These are phyloP conservation scores for Penaeus vannamei DNA, from an alignment of 1,140 invertebrate species.

Conservation along the genomic window DNA sequence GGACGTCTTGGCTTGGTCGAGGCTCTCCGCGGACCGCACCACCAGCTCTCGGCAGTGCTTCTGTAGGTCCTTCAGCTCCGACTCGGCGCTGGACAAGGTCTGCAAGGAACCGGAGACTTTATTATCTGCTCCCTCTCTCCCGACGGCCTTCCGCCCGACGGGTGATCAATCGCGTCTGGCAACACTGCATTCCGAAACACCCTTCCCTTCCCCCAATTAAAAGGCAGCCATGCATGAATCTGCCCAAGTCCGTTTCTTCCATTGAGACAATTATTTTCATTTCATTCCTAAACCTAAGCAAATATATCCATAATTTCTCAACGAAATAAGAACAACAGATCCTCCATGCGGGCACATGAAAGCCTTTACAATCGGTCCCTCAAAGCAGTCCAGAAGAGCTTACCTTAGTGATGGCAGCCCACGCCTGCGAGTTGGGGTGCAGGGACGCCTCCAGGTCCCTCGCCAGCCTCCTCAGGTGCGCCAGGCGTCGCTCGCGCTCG, in stretches of 20 bases:
- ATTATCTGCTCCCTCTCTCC: neutral
- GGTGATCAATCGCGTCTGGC: no score
- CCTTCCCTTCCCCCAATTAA: no score
- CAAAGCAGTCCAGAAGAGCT: neutral
- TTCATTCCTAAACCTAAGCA: no score
- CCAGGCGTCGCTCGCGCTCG: constrained; percentile 81
- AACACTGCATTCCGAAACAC: no score
- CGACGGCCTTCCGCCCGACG: no score
- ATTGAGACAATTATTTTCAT: no score
- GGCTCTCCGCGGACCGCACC: constrained; percentile 74
- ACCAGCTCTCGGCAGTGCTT: constrained; percentile 84
- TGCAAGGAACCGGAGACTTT: constrained; percentile 70
- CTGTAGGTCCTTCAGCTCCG: constrained; percentile 83
- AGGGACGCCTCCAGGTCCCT: constrained; percentile 79
- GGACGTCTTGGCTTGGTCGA: constrained; percentile 55
- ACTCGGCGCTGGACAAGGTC: constrained; percentile 84
- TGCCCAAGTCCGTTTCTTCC: no score
- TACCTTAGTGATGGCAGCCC: constrained; percentile 76
- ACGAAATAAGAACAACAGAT: no score
- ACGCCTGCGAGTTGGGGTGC: constrained; percentile 78
- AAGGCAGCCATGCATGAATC: no score
- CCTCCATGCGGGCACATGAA: no score
- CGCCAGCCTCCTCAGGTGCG: constrained; percentile 78
- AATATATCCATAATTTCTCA: no score
- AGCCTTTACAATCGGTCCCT: no score